Percentiles rank a stretch among this genome's conserved stretches.
phyloP scores from a whole-genome alignment of 1,140 invertebrate species.

The Nephila pilipes region DNA sequence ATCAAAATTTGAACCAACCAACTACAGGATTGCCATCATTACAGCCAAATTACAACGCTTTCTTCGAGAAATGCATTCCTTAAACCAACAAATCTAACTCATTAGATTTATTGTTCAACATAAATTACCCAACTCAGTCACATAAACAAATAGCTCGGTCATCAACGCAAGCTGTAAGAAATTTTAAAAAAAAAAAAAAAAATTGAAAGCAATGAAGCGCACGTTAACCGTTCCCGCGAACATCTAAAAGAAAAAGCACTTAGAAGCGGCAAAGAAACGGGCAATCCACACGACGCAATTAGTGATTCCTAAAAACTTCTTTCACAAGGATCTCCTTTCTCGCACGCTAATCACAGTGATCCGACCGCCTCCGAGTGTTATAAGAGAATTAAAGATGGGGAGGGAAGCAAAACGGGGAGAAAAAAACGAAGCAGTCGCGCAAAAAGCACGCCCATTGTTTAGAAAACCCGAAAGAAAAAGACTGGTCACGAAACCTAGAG shows the following conservation, averaged over 20 bases:
- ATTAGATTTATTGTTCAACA: neutral
- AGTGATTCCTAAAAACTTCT: conserved; percentile 25
- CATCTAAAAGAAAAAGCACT: neutral
- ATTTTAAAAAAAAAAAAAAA: neutral
- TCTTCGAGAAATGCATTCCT: too few species aligned
- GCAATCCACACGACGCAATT: conserved; percentile 59
- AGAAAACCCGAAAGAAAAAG: conserved; percentile 46
- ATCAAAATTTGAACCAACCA: too few species aligned
- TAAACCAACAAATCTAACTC: too few species aligned
- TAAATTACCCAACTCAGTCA: neutral
- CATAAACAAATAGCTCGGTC: neutral
- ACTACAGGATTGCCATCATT: too few species aligned
- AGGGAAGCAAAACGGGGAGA: neutral
- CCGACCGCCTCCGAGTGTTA: conserved; percentile 3
- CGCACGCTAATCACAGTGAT: conserved; percentile 69
- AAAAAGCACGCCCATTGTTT: conserved; percentile 70
- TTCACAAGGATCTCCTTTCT: conserved; percentile 30
- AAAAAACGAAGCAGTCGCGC: conserved; percentile 17
- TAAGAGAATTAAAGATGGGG: conserved; percentile 16
- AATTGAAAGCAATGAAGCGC: neutral
- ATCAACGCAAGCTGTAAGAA: neutral
- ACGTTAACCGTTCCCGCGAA: neutral
- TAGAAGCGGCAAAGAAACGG: neutral
- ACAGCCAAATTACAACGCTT: too few species aligned
- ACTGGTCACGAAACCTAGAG: conserved; percentile 57